phyloP scores from a whole-genome alignment of 2,797 vertebrate genomes.

The Erpetoichthys calabaricus region DNA sequence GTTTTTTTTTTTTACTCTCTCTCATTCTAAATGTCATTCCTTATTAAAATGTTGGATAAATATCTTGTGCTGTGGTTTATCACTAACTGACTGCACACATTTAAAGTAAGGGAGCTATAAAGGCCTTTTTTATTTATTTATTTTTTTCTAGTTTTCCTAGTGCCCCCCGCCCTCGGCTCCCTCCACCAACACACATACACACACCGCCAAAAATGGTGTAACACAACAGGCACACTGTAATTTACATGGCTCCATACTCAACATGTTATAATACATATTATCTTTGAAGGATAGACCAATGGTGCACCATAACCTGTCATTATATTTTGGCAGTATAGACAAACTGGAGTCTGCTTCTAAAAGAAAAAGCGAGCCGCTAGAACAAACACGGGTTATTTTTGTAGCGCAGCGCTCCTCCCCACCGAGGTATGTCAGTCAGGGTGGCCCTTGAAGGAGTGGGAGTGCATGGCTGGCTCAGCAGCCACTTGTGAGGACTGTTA shows the following conservation, averaged over 20 bases:
- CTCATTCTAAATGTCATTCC: no score
- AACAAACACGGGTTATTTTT: constrained; percentile 7
- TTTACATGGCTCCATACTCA: neutral
- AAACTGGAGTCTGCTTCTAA: constrained; percentile 9
- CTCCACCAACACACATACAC: no score
- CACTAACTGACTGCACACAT: no score
- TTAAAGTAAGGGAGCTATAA: no score
- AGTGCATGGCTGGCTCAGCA: no score
- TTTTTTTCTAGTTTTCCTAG: no score
- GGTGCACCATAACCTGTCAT: constrained; percentile 27
- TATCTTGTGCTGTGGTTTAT: no score
- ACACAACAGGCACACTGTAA: neutral
- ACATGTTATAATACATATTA: neutral
- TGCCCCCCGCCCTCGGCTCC: no score
- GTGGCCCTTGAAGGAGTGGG: constrained; percentile 1
- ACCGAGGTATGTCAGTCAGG: constrained; percentile 10
- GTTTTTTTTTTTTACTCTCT: no score
- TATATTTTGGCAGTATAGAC: constrained; percentile 20
- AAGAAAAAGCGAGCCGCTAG: constrained; percentile 3
- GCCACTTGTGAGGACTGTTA: no score
- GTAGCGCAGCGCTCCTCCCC: constrained; percentile 2
- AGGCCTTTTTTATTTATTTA: no score
- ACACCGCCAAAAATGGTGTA: neutral
- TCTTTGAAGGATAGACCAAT: constrained; percentile 2
- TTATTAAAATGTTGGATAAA: no score